These are phyloP conservation scores for Pagetopsis macropterus DNA, from an alignment of 2,797 vertebrate genomes.

Conservation along the genomic window DNA sequence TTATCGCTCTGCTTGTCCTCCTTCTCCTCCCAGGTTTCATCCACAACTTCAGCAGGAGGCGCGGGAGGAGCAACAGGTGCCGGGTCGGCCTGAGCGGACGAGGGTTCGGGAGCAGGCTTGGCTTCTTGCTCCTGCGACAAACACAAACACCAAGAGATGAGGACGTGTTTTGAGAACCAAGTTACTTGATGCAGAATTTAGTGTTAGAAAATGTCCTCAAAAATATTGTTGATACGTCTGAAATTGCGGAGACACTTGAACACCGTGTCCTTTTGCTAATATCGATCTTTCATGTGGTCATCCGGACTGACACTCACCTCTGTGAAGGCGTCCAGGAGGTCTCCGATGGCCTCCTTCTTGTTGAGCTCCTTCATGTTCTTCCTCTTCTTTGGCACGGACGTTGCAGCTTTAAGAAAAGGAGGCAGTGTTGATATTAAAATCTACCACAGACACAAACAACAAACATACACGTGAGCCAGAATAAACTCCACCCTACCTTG, in stretches of 20 bases:
- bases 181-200: background rate
- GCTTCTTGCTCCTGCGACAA: slow-evolving; percentile 82
- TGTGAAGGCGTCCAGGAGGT: slow-evolving; percentile 96
- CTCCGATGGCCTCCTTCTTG: slow-evolving; percentile 92
- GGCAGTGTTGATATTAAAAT: slow-evolving; percentile 7
- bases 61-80: slow-evolving; percentile 68
- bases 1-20: slow-evolving; percentile 93
- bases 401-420: slow-evolving; percentile 74
- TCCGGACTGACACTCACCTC: slow-evolving; percentile 82
- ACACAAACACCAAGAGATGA: slow-evolving; percentile 2
- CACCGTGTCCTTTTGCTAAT: background rate
- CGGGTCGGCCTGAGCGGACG: slow-evolving; percentile 72
- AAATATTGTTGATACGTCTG: slow-evolving; percentile 5
- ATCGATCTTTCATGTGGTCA: background rate
- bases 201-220: background rate
- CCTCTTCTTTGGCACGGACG: slow-evolving; percentile 95
- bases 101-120: slow-evolving; percentile 79
- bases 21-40: slow-evolving; percentile 97
- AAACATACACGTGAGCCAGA: background rate
- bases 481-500: slow-evolving; percentile 81
- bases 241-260: slow-evolving; percentile 3
- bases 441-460: background rate
- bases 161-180: background rate
- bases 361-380: slow-evolving; percentile 95
- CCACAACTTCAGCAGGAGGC: slow-evolving; percentile 82